Conservation (phyloP, 2,113 vertebrate genomes). For the Xyrauchen texanus region DNA sequence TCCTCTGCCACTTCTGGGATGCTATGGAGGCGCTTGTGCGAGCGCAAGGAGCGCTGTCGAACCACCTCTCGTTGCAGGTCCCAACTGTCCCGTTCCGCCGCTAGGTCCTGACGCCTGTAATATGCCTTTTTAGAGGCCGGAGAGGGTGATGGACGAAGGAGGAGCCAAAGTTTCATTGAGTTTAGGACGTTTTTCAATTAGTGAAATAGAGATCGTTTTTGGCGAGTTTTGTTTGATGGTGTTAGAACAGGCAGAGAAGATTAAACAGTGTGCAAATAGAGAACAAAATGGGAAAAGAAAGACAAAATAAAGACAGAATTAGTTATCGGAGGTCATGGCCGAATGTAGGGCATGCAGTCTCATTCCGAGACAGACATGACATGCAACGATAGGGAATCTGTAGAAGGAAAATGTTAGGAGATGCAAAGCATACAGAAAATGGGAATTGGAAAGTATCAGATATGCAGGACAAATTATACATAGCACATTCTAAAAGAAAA, state of each 20-base stretch:
- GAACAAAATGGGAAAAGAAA: slow-evolving; percentile 79
- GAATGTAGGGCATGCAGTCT: slow-evolving; percentile 84
- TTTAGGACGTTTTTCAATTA: slow-evolving; percentile 63
- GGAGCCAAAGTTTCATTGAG: slow-evolving; percentile 18
- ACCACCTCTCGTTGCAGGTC: slow-evolving; percentile 84
- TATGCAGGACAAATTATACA: slow-evolving; percentile 47
- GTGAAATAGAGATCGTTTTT: slow-evolving; percentile 49
- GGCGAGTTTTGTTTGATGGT: slow-evolving; percentile 65
- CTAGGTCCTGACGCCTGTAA: slow-evolving; percentile 76
- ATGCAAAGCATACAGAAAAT: slow-evolving; percentile 42
- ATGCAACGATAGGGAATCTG: slow-evolving; percentile 86
- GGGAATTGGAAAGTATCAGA: slow-evolving; percentile 47
- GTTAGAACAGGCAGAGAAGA: slow-evolving; percentile 78
- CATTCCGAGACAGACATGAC: slow-evolving; percentile 80
- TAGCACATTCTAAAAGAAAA: slow-evolving; percentile 32
- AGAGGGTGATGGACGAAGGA: background rate
- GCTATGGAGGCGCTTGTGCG: slow-evolving; percentile 89
- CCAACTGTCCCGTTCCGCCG: slow-evolving; percentile 79
- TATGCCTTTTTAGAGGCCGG: slow-evolving; percentile 75
- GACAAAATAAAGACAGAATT: slow-evolving; percentile 97
- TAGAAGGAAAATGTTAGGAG: slow-evolving; percentile 57
- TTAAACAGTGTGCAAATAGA: slow-evolving; percentile 80
- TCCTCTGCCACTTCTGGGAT: slow-evolving; percentile 97
- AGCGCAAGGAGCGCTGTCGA: slow-evolving; percentile 81
- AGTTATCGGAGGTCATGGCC: slow-evolving; percentile 86